Base-by-base conservation (phyloP, 2,113 vertebrate species). In the Canis aureus region DNA sequence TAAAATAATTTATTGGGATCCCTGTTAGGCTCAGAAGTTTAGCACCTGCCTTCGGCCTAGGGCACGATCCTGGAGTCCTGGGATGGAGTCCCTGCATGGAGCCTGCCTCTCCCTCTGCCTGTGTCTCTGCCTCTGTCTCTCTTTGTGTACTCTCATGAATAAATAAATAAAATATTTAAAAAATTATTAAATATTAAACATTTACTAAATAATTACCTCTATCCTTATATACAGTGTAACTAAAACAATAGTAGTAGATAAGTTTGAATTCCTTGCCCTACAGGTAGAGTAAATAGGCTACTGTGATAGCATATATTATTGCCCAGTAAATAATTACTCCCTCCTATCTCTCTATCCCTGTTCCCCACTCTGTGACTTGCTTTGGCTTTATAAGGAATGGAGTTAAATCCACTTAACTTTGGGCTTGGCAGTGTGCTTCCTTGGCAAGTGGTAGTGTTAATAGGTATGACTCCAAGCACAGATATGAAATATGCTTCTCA, bases 201-300 rank as follows among this genome's bases (percentile, higher is more conserved):
- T 67, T n/a, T 17, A 69, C 51, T 76, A 51, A 27, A 76, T 76
- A 49, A 51, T 76, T 51, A 51, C 3, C 29, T 32, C 86, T 83
- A 51, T 27, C 10, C 4, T 83, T 17, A 43, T 23, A 11, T 35
- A 81, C 13, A 53, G 29, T 62, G 62, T 80, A 69, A 92, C 32
- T 80, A 71, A 92, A 82, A 67, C 73, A 38, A 60, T 67, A 5
- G 20, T 95, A 73, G 10, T 74, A 59, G 78, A 64, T 13, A 91
- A 32, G 20, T 85, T 90, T 92, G 51, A 94, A 32, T 94, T 76
- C 23, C 12, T 95, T 96, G 62, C 10, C 55, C 29, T 73, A 81
- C 0, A 59, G 55, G 66, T 78, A 51, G 85, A 87, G 35, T 80
- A 49, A 86, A 59, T 89, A 55, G 87, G 43, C 49, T 55, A 38